Base-by-base conservation (phyloP, 2,113 vertebrate genomes). In the Lophius piscatorius region DNA sequence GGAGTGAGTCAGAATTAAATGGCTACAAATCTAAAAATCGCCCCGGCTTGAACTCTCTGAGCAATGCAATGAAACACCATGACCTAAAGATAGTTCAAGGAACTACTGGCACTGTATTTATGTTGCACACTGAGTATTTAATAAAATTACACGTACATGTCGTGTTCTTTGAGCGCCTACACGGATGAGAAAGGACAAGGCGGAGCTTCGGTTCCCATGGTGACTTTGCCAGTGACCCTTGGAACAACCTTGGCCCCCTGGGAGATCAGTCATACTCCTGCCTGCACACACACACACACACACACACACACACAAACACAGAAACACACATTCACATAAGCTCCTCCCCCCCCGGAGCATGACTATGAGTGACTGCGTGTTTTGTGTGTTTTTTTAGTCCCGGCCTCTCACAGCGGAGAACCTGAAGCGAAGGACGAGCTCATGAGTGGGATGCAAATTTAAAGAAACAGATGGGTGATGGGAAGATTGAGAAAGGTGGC, bases 201-300 rank as follows among this genome's bases (percentile, higher is more conserved):
- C 23, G 55, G 83, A 61, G 70, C 74, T 80, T 82, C 28, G 51
- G 82, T 86, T 87, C 82, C 85, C 75, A 86, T 86, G 81, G 76
- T 10, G 58, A 86, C 74, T 52, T 66, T 64, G 39, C 67, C 67
- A 12, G n/a, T 87, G 88, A 88, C 85, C 81, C 80, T 80, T 44
- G 18, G 52, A 74, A 49, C 63, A 85, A 81, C 81, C 82, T 83
- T 81, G 50, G 51, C 77, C 85, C 75, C 66, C 35, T 71, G 80
- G 71, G 86, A 87, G 63, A 80, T 81, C 73, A 65, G 59, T 71
- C 77, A 78, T 72, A 78, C 49, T 57, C 21, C 20, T 44, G 39
- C 28, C 1, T 14, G n/a, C 39, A 33, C 33, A 39, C 40, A 54
- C 36, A 49, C 18, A 31, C 51, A 63, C 56, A 64, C 46, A 41